A percentile compares a stretch with the other conserved stretches of the same genome.
Conservation (phyloP, 1,140 invertebrate species). For the Sitobion miscanthi region DNA sequence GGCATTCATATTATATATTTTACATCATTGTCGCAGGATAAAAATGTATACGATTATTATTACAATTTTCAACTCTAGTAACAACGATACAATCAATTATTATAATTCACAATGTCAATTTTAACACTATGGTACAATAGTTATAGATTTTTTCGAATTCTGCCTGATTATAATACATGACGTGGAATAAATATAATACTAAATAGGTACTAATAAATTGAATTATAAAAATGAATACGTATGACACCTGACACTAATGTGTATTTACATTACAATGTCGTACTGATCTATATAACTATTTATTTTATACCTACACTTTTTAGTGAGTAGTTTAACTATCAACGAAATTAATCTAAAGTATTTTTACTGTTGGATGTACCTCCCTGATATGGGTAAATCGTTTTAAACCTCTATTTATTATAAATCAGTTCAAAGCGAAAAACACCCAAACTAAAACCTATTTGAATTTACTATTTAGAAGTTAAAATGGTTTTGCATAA, state of each 20-base stretch:
- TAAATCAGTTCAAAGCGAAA: neutral
- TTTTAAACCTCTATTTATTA: neutral
- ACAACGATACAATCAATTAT: neutral
- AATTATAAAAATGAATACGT: no score
- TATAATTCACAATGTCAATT: neutral
- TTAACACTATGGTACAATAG: no score
- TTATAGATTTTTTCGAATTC: neutral
- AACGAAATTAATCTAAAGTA: neutral
- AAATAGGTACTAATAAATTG: no score
- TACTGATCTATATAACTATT: neutral
- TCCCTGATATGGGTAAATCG: neutral
- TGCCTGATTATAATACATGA: neutral
- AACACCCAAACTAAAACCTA: neutral
- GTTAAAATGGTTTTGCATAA: neutral
- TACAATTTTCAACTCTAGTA: neutral
- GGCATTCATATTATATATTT: neutral
- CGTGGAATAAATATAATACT: neutral
- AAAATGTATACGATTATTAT: neutral
- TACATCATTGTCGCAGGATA: neutral
- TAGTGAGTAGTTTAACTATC: neutral
- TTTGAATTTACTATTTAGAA: neutral
- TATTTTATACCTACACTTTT: neutral
- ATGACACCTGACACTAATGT: no score
- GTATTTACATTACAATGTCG: no score
- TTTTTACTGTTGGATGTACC: neutral